Percentiles rank a stretch among this genome's conserved stretches.
These are phyloP conservation scores for Petrolisthes cinctipes DNA, from an alignment of 2,888 invertebrate genomes.

Conservation along the genomic window DNA sequence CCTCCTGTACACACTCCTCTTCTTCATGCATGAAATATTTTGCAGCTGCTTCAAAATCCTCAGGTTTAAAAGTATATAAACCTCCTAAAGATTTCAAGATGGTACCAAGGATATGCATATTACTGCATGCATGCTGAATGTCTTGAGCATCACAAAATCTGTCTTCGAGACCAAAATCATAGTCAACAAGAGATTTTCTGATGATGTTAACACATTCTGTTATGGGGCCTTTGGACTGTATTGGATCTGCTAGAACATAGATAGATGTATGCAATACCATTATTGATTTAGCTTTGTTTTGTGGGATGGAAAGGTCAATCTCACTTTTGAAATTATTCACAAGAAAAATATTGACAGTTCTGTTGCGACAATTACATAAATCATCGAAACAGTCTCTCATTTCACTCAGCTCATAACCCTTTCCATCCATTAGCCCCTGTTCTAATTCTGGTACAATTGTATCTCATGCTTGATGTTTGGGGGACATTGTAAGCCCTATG, in stretches of 20 bases:
- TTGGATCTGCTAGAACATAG: not conserved
- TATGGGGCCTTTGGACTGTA: not conserved
- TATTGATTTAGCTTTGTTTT: not conserved
- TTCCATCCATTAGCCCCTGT: not conserved
- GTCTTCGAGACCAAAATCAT: slow-evolving; percentile 15
- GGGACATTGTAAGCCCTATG: not conserved
- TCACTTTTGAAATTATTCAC: not conserved
- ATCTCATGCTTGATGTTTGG: not conserved
- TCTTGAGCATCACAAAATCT: slow-evolving; percentile 1
- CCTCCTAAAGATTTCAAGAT: not conserved
- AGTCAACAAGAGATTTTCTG: not conserved
- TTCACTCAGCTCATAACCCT: not conserved
- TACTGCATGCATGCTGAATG: not conserved
- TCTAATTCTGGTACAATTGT: not conserved
- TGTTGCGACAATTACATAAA: not conserved
- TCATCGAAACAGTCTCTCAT: slow-evolving; percentile 1
- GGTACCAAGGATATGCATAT: slow-evolving; percentile 3
- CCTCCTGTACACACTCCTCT: no score
- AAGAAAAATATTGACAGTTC: not conserved
- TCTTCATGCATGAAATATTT: not conserved
- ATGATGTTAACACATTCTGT: not conserved
- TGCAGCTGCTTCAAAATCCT: not conserved
- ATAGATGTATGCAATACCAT: not conserved
- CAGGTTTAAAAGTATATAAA: slow-evolving; percentile 1
- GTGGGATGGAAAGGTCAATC: not conserved